A percentile compares a stretch with the other conserved stretches of the same genome.
These are phyloP conservation scores for Euphysa ruthae DNA, from an alignment of 30 jellyfish, hydroid and myxozoan species.

Conservation along the genomic window DNA sequence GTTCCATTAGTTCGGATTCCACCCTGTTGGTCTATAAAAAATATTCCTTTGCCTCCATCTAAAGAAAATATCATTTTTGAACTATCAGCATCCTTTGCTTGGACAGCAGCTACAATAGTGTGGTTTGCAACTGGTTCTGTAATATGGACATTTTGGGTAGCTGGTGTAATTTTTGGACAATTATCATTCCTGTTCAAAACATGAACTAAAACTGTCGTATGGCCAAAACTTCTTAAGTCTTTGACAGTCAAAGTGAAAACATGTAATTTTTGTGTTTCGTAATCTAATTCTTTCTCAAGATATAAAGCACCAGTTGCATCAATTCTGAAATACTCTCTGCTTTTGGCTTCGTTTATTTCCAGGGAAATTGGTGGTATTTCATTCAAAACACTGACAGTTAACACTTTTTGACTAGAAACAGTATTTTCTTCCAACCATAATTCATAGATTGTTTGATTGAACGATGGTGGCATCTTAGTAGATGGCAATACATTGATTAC, in stretches of 20 bases:
- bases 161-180: slow-evolving; percentile 20
- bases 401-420: slow-evolving; percentile 10
- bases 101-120: slow-evolving; percentile 29
- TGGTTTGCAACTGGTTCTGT: slow-evolving; percentile 7
- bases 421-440: slow-evolving; percentile 36
- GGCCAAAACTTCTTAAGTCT: slow-evolving; percentile 21
- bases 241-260: slow-evolving; percentile 52
- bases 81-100: slow-evolving; percentile 8
- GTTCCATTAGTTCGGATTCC: slow-evolving; percentile 5
- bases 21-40: slow-evolving; percentile 15
- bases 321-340: slow-evolving; percentile 32
- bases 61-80: neutral
- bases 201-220: slow-evolving; percentile 22
- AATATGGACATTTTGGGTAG: slow-evolving; percentile 3
- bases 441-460: slow-evolving; percentile 45
- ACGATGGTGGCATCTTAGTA: slow-evolving; percentile 51
- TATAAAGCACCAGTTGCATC: slow-evolving; percentile 49
- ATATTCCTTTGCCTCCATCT: slow-evolving; percentile 1
- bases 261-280: slow-evolving; percentile 38
- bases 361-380: slow-evolving; percentile 37
- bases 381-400: slow-evolving; percentile 50
- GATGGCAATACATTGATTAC: slow-evolving; percentile 44
- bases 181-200: slow-evolving; percentile 15
- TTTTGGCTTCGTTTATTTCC: slow-evolving; percentile 39
- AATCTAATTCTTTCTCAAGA: slow-evolving; percentile 35